Conservation (phyloP, 2,113 vertebrate genomes). For the Ammodramus savannarum region DNA sequence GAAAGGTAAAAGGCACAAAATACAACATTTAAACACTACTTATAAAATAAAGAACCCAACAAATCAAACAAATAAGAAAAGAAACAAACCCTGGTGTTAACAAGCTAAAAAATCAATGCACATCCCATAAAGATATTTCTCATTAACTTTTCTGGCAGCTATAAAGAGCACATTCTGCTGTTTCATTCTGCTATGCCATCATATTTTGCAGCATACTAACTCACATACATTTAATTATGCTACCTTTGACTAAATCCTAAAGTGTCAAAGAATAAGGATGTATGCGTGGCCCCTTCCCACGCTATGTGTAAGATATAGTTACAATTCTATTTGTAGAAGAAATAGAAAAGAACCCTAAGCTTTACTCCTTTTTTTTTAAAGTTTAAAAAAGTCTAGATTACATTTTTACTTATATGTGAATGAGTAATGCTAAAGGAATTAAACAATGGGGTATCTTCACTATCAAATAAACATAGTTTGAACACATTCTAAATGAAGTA, state of each 20-base stretch:
- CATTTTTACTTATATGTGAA: not conserved
- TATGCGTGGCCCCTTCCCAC: not conserved
- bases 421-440: not conserved
- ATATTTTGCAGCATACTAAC: not conserved
- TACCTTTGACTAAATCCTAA: not conserved
- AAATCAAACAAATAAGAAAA: not conserved
- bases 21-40: not conserved
- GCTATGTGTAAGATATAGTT: not conserved
- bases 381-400: not conserved
- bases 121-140: not conserved
- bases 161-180: not conserved
- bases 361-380: rapidly evolving
- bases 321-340: not conserved
- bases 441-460: not conserved
- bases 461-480: not conserved
- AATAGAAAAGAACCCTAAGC: not conserved
- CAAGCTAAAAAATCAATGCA: not conserved
- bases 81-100: not conserved
- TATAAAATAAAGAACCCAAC: not conserved
- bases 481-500: not conserved
- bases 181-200: not conserved
- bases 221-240: not conserved
- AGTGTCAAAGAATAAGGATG: not conserved
- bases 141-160: not conserved
- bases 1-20: not conserved